These are phyloP conservation scores for Zygaena filipendulae DNA, from an alignment of 2,888 invertebrate species.

Conservation along the genomic window DNA sequence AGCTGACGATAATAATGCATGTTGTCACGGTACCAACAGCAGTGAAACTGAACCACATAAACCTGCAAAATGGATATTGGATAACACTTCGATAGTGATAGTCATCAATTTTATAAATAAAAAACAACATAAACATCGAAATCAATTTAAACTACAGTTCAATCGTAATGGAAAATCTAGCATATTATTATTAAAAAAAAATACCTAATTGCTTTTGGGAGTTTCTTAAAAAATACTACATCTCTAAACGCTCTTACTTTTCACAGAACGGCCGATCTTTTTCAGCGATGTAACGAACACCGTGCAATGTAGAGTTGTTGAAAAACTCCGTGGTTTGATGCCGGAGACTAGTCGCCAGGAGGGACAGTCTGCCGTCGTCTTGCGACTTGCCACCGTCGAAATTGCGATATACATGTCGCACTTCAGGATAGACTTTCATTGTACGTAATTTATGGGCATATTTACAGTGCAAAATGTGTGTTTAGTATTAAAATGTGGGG, in stretches of 20 bases:
- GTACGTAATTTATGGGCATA: constrained; percentile 15
- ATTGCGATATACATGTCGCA: constrained; percentile 22
- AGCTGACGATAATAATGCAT: constrained; percentile 77
- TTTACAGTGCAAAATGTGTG: too few relatives aligned
- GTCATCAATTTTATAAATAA: too few relatives aligned
- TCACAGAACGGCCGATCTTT: constrained; percentile 79
- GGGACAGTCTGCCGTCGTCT: constrained; percentile 34
- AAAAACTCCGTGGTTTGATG: constrained; percentile 81
- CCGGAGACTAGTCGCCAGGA: constrained; percentile 72
- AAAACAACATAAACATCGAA: constrained; percentile 10
- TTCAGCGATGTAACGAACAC: constrained; percentile 83
- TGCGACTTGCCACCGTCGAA: constrained; percentile 20
- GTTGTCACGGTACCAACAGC: constrained; percentile 76
- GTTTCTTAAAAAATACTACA: too few relatives aligned
- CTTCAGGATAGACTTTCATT: constrained; percentile 47
- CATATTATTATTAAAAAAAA: too few relatives aligned
- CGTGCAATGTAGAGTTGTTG: constrained; percentile 80
- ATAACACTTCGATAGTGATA: too few relatives aligned
- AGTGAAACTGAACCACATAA: constrained; percentile 84
- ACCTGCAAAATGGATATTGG: too few relatives aligned
- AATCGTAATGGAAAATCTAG: too few relatives aligned
- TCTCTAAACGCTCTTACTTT: constrained; percentile 67
- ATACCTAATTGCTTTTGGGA: too few relatives aligned
- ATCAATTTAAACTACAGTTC: constrained; percentile 2
- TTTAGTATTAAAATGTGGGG: too few relatives aligned